These are phyloP conservation scores for Phasianus colchicus DNA, from an alignment of 2,113 vertebrate genomes.

Conservation along the genomic window DNA sequence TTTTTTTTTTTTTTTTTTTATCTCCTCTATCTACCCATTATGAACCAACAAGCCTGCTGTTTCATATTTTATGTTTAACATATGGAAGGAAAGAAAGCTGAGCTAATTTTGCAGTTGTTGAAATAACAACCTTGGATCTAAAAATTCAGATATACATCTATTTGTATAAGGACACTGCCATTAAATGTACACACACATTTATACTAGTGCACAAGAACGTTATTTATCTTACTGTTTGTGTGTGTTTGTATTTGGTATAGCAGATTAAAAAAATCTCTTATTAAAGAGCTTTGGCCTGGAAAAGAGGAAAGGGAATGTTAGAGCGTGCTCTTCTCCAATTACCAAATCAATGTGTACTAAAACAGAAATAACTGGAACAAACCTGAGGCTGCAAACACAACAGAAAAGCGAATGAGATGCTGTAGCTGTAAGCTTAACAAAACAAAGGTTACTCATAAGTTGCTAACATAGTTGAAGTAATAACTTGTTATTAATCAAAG, in stretches of 20 bases:
- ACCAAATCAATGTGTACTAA: conserved; percentile 8
- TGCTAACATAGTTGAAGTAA: conserved; percentile 43
- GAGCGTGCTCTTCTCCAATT: conserved; percentile 29
- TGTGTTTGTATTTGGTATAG: conserved; percentile 20
- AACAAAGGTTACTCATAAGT: conserved; percentile 49
- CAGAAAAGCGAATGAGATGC: conserved; percentile 53
- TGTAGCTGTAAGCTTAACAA: conserved; percentile 54
- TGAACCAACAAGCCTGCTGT: background rate
- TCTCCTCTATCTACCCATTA: background rate
- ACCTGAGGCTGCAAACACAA: conserved; percentile 23
- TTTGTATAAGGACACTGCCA: conserved; percentile 32
- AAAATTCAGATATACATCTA: background rate
- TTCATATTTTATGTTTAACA: background rate
- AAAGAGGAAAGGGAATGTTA: conserved; percentile 70
- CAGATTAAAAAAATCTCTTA: background rate
- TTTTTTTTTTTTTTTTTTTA: background rate
- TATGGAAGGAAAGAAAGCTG: background rate
- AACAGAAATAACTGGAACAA: conserved; percentile 33
- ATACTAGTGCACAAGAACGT: conserved; percentile 44
- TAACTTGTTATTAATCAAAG: conserved; percentile 21
- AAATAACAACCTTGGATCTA: conserved; percentile 1
- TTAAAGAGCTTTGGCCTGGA: conserved; percentile 64
- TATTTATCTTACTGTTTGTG: conserved; percentile 9
- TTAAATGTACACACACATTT: conserved; percentile 14
- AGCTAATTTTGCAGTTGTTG: conserved; percentile 7